These are phyloP conservation scores for Tadarida brasiliensis DNA, from an alignment of 2,797 vertebrate genomes.

Conservation along the genomic window DNA sequence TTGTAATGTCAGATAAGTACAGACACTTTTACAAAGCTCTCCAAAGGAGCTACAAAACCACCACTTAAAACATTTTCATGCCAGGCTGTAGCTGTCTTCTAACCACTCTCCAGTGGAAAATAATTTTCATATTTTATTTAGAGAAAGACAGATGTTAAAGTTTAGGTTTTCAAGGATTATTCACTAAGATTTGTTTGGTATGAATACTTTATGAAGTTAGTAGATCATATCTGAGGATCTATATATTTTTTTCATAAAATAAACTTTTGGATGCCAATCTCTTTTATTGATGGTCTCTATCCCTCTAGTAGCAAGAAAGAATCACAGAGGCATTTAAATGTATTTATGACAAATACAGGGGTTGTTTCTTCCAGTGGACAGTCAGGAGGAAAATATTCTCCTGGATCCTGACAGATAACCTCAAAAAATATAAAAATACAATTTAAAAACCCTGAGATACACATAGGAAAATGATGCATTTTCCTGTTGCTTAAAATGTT, in stretches of 20 bases:
- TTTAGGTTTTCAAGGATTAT: slow-evolving; percentile 32
- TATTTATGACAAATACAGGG: neutral
- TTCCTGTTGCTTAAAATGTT: slow-evolving; percentile 41
- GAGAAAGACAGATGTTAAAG: slow-evolving; percentile 12
- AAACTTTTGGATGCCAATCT: neutral
- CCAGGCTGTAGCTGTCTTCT: neutral
- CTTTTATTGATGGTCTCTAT: neutral
- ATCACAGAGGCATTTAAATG: neutral
- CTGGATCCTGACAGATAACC: neutral
- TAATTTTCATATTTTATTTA: slow-evolving; percentile 67
- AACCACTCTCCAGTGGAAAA: slow-evolving; percentile 48
- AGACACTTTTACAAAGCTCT: neutral
- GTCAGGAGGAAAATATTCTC: neutral
- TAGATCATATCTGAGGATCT: neutral
- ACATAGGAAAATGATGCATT: neutral
- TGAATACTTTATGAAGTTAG: slow-evolving; percentile 45
- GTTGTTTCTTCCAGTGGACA: neutral
- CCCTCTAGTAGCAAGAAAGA: neutral
- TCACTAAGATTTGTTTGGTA: neutral
- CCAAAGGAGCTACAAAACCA: neutral
- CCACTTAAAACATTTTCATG: neutral
- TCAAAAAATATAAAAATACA: neutral
- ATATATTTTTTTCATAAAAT: slow-evolving; percentile 46
- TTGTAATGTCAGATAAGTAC: neutral
- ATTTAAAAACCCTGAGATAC: neutral